Base-by-base conservation (phyloP, 2,888 invertebrate genomes). In the Antheraea yamamai region DNA sequence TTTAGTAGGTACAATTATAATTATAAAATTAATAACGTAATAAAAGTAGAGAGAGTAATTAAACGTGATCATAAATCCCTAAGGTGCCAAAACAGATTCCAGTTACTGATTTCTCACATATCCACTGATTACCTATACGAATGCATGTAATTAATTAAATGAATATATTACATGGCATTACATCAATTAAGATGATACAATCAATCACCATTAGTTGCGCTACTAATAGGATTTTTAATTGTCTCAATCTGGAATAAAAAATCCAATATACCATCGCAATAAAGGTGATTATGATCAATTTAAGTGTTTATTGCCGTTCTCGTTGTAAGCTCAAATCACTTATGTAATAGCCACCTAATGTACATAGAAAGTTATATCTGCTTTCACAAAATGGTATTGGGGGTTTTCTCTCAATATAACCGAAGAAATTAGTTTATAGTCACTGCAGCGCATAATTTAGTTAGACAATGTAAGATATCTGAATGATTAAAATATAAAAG, bases 171-270 rank as follows among this genome's bases (percentile, higher is more conserved):
- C 8, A 39, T 39, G 20, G n/a, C 39, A 70, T 70, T 70, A 39
- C 35, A n/a, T 39, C 39, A 39, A 70, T 70, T 70, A 70, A 39
- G 70, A 20, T 23, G 64, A 26, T 66, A 66, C 26, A 66, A 70
- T 70, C 39, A 70, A 70, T 70, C 39, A 39, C 70, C n/a, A 70
- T 70, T 70, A 70, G 39, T 39, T 70, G 10, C 70, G 70, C n/a
- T 39, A 70, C 39, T 70, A 70, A 70, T 39, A 70, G 39, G 70
- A 70, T n/a, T 70, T 70, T 70, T 70, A 70, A 70, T 70, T 39
- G 39, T n/a, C 20, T 10, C 39, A 39, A 18, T 39, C 7, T 10
- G 70, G 39, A n/a, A 39, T 14, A 39, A 35, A 20, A 39, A 70
- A 39, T 10, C 39, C 70, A 70, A 70, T 70, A 70, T 39, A 35